Evolutionary conservation across 2,888 invertebrate genomes (phyloP), one percentile per base, ranked within the genome.

Genomic region (Dione juno): DNA sequence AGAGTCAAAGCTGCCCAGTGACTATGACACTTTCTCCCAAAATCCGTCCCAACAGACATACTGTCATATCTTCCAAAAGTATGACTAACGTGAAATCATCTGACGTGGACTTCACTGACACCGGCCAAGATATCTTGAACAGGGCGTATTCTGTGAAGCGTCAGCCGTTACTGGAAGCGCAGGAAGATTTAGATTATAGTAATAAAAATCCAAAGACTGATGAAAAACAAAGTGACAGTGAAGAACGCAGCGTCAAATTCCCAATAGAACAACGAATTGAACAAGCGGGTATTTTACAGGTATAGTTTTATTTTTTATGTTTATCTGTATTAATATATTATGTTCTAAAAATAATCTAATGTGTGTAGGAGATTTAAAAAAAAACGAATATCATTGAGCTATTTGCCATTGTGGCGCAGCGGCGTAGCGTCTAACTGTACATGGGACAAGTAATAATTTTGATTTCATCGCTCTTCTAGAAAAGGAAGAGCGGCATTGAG

Each of bases 271-370:
- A 79, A 63, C 81, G 88, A 63, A 81, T 84, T 1, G 91, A 92
- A 43, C 88, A 86, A 73, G 94, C 95, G 5, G 95, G 95, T 14
- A 95, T 95, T 80, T 84, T 95, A 53, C 95, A 96, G 92, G 96
- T 97, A 85, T 76, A 10, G n/a, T 10, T 37, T 19, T 41, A 21
- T 8, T 21, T 41, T 57, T 13, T 41, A 14, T 37, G n/a, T 5
- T 48, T n/a, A 11, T 28, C 28, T 28, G 2, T 28, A 28, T 28
- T 28, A 28, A 28, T 28, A 5, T 28, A 28, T 28, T 3, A 28
- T 28, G 5, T 28, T 28, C 28, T 5, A 28, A 28, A 28, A 28
- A 28, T 28, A 5, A 28, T 28, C 2, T 3, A 5, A 28, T 3
- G 5, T 28, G 28, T n/a, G 5, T 28, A 5, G 28, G 2, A 28